Percentiles rank a stretch among this genome's conserved stretches.
Conservation (phyloP, 2,888 invertebrate genomes). For the Gymnocheta viridis region DNA sequence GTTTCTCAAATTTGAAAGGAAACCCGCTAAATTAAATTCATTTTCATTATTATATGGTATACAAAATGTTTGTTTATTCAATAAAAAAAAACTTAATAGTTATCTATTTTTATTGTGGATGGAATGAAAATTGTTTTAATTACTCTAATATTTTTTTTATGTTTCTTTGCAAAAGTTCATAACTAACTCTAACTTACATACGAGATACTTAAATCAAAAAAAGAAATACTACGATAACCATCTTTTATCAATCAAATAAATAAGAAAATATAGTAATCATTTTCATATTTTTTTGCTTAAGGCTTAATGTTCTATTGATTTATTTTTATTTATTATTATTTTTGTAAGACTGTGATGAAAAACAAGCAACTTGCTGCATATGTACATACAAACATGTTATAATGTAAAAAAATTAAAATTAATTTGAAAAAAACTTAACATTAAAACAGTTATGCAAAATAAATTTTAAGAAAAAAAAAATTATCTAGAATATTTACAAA, state of each 20-base stretch:
- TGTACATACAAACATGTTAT: background rate
- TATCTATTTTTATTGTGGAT: conserved; percentile 44
- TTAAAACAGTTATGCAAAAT: background rate
- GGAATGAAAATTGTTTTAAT: conserved; percentile 58
- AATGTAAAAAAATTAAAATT: background rate
- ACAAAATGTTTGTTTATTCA: conserved; percentile 26
- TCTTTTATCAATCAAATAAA: conserved; percentile 1
- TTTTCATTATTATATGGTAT: conserved; percentile 2
- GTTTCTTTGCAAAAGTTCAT: background rate
- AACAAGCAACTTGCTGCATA: conserved; percentile 6
- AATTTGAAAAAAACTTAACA: background rate
- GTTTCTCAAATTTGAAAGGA: background rate
- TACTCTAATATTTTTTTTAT: background rate
- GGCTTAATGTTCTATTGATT: background rate
- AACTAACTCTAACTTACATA: background rate
- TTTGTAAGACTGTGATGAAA: background rate
- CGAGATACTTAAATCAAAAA: conserved; percentile 19
- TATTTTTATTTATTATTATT: no score
- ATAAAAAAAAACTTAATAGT: conserved; percentile 41
- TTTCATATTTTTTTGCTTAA: background rate
- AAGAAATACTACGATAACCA: conserved; percentile 35
- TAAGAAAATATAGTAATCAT: background rate
- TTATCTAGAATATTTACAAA: background rate
- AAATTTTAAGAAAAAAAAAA: background rate
- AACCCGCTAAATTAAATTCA: background rate